These are phyloP conservation scores for Drosophila orosa DNA, from an alignment of 1,140 invertebrate genomes.

Conservation along the genomic window DNA sequence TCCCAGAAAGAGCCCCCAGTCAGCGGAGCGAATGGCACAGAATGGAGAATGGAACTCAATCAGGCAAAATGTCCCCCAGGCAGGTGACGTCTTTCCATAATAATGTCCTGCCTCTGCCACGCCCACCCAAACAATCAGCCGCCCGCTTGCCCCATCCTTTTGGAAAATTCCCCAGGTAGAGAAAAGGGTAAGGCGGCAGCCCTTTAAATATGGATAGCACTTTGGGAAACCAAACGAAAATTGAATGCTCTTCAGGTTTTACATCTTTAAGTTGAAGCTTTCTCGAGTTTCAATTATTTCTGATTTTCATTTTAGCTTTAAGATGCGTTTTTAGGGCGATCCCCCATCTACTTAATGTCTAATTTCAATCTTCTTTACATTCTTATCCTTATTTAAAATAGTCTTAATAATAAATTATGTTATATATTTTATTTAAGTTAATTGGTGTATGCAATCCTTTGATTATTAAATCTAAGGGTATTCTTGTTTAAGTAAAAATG, in stretches of 20 bases:
- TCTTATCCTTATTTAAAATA: too few relatives aligned
- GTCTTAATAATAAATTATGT: too few relatives aligned
- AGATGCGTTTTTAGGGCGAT: not conserved
- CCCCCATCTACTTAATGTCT: rapidly evolving
- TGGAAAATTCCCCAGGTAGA: slow-evolving; percentile 21
- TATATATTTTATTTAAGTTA: not conserved
- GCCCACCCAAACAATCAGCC: slow-evolving; percentile 31
- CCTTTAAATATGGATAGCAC: slow-evolving; percentile 36
- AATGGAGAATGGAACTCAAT: slow-evolving; percentile 65
- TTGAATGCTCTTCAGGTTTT: slow-evolving; percentile 33
- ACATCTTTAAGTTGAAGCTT: slow-evolving; percentile 2
- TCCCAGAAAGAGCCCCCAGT: slow-evolving; percentile 33
- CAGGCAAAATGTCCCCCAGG: slow-evolving; percentile 61
- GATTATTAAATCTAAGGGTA: not conserved
- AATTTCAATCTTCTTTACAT: too few relatives aligned
- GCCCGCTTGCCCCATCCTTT: not conserved
- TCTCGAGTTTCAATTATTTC: not conserved
- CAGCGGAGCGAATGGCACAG: slow-evolving; percentile 25
- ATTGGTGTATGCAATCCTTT: not conserved
- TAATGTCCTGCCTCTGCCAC: slow-evolving; percentile 36
- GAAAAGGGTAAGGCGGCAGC: slow-evolving; percentile 34
- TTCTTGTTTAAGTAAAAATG: not conserved
- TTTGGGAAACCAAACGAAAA: slow-evolving; percentile 26
- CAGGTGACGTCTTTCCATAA: slow-evolving; percentile 52
- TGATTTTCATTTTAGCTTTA: not conserved